A percentile compares a stretch with the other conserved stretches of the same genome.
Evolutionary conservation across 2,888 invertebrate species (phyloP).

Genomic region (Nesidiocoris tenuis): DNA sequence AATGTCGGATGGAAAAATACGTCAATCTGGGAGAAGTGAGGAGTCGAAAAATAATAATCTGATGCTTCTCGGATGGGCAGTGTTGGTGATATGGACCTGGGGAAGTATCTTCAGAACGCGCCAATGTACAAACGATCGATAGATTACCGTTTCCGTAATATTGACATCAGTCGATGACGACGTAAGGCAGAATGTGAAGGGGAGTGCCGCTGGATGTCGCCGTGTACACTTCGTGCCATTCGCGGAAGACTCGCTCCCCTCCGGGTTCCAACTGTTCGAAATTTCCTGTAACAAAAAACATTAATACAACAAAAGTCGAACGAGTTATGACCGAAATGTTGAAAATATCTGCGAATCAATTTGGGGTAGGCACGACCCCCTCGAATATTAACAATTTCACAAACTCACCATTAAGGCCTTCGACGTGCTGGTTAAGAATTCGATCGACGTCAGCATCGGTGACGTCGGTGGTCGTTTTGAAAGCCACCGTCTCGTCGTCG

Average conservation of each 20-base stretch:
- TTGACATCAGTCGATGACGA: constrained; percentile 77
- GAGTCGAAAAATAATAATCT: too few species aligned
- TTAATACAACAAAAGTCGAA: neutral
- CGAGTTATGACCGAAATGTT: too few species aligned
- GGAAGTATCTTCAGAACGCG: too few species aligned
- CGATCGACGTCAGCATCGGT: constrained; percentile 58
- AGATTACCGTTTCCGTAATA: neutral
- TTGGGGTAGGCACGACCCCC: too few species aligned
- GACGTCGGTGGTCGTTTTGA: constrained; percentile 52
- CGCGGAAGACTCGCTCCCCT: constrained; percentile 67
- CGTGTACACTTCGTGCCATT: constrained; percentile 88
- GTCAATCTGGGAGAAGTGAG: too few species aligned
- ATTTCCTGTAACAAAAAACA: constrained; percentile 16
- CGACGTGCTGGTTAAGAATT: constrained; percentile 51
- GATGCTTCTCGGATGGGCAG: too few species aligned
- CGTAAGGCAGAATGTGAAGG: constrained; percentile 93
- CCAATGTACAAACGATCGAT: too few species aligned
- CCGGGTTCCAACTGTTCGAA: constrained; percentile 40
- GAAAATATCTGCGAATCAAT: too few species aligned
- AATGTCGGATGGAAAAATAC: too few species aligned
- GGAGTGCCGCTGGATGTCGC: constrained; percentile 72
- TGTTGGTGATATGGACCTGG: too few species aligned
- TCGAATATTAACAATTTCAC: too few species aligned
- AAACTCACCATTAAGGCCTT: constrained; percentile 61
- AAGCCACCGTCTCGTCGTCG: constrained; percentile 48